These are phyloP conservation scores for Meandrusa payeni DNA, from an alignment of 2,888 invertebrate genomes.

Conservation along the genomic window DNA sequence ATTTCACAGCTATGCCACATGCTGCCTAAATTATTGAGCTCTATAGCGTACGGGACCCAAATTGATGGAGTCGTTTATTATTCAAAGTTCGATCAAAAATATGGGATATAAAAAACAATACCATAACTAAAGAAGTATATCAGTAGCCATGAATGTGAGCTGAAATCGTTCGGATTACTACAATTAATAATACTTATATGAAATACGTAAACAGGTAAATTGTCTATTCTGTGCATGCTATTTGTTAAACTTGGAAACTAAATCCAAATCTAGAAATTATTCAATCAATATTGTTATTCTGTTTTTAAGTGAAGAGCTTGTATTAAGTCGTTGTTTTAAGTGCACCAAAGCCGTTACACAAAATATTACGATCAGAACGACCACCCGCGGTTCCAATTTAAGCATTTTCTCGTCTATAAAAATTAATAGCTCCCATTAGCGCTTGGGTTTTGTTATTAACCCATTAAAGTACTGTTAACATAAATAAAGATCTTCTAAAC, in stretches of 20 bases:
- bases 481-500: conserved; percentile 47
- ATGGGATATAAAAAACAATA: conserved; percentile 9
- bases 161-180: no score
- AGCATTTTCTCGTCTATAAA: conserved; percentile 54
- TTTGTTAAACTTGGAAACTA: no score
- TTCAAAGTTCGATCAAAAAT: conserved; percentile 6
- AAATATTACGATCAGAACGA: conserved; percentile 27
- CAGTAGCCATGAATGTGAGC: no score
- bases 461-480: conserved; percentile 57
- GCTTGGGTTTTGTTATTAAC: conserved; percentile 51
- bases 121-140: no score
- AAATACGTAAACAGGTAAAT: no score
- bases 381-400: conserved; percentile 59
- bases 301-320: not conserved
- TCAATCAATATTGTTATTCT: no score
- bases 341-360: conserved; percentile 6
- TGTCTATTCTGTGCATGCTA: no score
- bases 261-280: no score
- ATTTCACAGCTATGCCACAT: conserved; percentile 45
- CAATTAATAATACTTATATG: no score
- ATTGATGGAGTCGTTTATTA: conserved; percentile 33
- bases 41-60: conserved; percentile 24
- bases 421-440: conserved; percentile 57
- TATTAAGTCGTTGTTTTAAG: conserved; percentile 7
- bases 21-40: conserved; percentile 35